phyloP scores from a whole-genome alignment of 2,888 invertebrate species.

The Ectropis crepuscularia region DNA sequence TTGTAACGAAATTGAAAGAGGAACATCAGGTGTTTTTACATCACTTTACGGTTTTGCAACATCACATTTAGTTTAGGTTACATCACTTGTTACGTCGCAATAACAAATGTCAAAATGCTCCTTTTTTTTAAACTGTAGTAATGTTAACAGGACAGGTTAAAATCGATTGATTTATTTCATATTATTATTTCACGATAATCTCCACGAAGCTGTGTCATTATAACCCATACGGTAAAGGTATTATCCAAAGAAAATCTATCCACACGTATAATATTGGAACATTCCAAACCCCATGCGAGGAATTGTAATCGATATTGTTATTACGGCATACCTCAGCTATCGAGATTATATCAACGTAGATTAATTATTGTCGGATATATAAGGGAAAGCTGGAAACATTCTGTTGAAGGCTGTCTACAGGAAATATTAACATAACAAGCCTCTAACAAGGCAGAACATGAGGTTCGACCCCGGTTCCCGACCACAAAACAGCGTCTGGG shows the following conservation, averaged over 20 bases:
- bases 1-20: too few relatives aligned
- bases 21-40: too few relatives aligned
- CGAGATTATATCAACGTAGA: slow-evolving; percentile 17
- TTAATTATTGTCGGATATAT: slow-evolving; percentile 16
- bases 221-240: background rate
- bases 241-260: background rate
- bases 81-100: too few relatives aligned
- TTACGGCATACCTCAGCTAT: slow-evolving; percentile 25
- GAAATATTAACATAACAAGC: slow-evolving; percentile 15
- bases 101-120: too few relatives aligned
- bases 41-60: too few relatives aligned
- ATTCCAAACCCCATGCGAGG: slow-evolving; percentile 15
- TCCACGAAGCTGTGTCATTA: background rate
- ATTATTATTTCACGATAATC: background rate
- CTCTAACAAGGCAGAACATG: background rate
- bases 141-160: too few relatives aligned
- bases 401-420: slow-evolving; percentile 1
- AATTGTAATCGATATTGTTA: slow-evolving; percentile 26
- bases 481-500: slow-evolving; percentile 15
- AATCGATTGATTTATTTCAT: background rate
- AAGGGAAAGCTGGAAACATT: slow-evolving; percentile 6
- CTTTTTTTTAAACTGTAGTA: too few relatives aligned
- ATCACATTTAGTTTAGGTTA: too few relatives aligned
- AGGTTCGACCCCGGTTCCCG: slow-evolving; percentile 6
- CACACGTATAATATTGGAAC: slow-evolving; percentile 11